Percentiles rank a stretch among this genome's conserved stretches.
phyloP scores from a whole-genome alignment of 2,888 invertebrate genomes.

The Platycheirus albimanus region DNA sequence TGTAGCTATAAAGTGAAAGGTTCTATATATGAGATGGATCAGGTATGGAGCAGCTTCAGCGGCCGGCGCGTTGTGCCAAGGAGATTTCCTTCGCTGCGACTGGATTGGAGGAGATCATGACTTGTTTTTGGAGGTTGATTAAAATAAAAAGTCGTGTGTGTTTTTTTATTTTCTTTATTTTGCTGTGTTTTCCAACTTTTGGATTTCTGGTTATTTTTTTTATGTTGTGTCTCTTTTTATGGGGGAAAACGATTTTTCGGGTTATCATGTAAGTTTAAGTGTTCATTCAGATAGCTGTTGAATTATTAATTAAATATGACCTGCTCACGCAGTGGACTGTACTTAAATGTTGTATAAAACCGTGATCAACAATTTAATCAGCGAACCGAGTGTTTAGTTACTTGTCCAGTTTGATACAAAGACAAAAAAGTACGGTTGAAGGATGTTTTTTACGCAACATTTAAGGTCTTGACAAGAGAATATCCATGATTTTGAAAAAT shows the following conservation, averaged over 20 bases:
- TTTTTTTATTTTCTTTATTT: too few relatives aligned
- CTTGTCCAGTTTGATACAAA: too few relatives aligned
- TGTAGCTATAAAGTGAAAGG: slow-evolving; percentile 70
- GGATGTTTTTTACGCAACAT: too few relatives aligned
- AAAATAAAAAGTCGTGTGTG: slow-evolving; percentile 11
- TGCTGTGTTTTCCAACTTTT: slow-evolving; percentile 20
- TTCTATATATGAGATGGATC: slow-evolving; percentile 41
- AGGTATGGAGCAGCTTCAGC: not conserved
- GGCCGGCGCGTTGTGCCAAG: slow-evolving; percentile 1
- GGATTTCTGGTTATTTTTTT: slow-evolving; percentile 16
- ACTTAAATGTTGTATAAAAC: too few relatives aligned
- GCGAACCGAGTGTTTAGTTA: too few relatives aligned
- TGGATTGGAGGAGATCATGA: slow-evolving; percentile 29
- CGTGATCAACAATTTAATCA: too few relatives aligned
- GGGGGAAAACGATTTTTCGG: slow-evolving; percentile 28
- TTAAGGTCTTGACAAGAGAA: too few relatives aligned
- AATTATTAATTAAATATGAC: slow-evolving; percentile 5
- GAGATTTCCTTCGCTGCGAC: slow-evolving; percentile 45
- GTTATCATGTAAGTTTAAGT: slow-evolving; percentile 31
- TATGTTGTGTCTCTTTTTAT: not conserved
- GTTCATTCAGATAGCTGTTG: slow-evolving; percentile 48
- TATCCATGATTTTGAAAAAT: too few relatives aligned
- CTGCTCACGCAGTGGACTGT: slow-evolving; percentile 12
- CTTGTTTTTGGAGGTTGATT: slow-evolving; percentile 56
- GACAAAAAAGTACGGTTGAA: too few relatives aligned